Evolutionary conservation across 2,888 invertebrate species (phyloP), one percentile per base, ranked within the genome.

Genomic region (Mimas tiliae): DNA sequence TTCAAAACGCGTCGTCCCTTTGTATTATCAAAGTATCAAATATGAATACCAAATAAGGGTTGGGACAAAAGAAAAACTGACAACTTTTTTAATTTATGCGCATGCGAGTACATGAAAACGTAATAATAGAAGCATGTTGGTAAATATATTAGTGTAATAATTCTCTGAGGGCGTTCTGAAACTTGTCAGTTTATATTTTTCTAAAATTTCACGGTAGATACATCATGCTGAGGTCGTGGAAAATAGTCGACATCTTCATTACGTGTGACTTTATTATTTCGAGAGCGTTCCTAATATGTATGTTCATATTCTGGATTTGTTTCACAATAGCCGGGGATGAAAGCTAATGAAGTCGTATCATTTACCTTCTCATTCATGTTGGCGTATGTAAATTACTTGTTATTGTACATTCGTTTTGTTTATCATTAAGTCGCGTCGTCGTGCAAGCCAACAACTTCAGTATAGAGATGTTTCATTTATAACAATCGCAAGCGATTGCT

Each of bases 31-130:
- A 89, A 93, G 89, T 90, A 90, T 90, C 90, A 91, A 93, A 93
- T 91, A 93, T 93, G 93, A 93, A 93, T 93, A 93, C 93, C 90
- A 93, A 93, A 93, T 93, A 90, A 93, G 93, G 93, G 93, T 89
- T 87, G 86, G 89, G 85, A 92, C 91, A 93, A 93, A 91, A 91
- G 91, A 90, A 91, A 88, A 89, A 89, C 87, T 90, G 91, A 87
- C 91, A 91, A 86, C 86, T 85, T 89, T 83, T 92, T 93, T 93
- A 93, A 93, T 93, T 92, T 93, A 93, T 93, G 89, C 89, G 81
- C 81, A 84, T 89, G 84, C 85, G 89, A 93, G 92, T 93, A 93
- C 93, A 93, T 93, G 92, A 93, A 93, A 93, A 89, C 81, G 88
- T 93, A 91, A 93, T 93, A 93, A 93, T 91, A 88, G 91, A 83